Base-by-base conservation (phyloP, 2,797 vertebrate species). In the Takifugu ocellatus region DNA sequence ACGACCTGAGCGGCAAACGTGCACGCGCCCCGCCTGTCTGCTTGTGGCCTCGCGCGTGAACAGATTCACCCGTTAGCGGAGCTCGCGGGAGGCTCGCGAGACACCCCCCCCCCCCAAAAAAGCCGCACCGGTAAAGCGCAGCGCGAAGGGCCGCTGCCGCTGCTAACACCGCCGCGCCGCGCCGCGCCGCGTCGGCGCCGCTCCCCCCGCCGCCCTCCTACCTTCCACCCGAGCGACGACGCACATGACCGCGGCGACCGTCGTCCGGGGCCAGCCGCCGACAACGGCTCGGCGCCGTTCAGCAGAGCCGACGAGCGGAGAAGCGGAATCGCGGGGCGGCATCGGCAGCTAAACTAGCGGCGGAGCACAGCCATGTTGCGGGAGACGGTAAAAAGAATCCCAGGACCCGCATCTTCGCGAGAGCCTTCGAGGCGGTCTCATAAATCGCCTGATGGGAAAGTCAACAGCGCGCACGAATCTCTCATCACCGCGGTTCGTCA, bases 381-480 rank as follows among this genome's bases (percentile, higher is more conserved):
- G 59, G 60, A 58, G 66, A 75, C 39, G 59, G 60, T 1, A 46
- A 51, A 64, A 79, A 81, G 67, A 39, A 61, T 59, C 49, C 52
- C 17, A 77, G 88, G 88, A 89, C 87, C 88, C 86, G 63, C 81
- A 72, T 81, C 68, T 65, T 67, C 77, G 51, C 57, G 70, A 73
- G 77, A 72, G 82, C 69, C 76, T 63, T 58, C 49, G 55, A 74
- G 87, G 87, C 77, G 72, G 82, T 16, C 88, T 72, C 70, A 72
- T 70, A 56, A 63, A 70, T 66, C 66, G 87, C 88, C 90, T 91
- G 89, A 84, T 54, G 50, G 72, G 56, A 89, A 89, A 76, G 78
- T 68, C 31, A 64, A 25, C 6, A 51, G 36, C 29, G 7, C 2
- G 44, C 42, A n/a, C 2, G 42, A 5, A 12, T 2, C 3, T 21